phyloP scores from a whole-genome alignment of 1,140 invertebrate species.

The Drosophila obscura region DNA sequence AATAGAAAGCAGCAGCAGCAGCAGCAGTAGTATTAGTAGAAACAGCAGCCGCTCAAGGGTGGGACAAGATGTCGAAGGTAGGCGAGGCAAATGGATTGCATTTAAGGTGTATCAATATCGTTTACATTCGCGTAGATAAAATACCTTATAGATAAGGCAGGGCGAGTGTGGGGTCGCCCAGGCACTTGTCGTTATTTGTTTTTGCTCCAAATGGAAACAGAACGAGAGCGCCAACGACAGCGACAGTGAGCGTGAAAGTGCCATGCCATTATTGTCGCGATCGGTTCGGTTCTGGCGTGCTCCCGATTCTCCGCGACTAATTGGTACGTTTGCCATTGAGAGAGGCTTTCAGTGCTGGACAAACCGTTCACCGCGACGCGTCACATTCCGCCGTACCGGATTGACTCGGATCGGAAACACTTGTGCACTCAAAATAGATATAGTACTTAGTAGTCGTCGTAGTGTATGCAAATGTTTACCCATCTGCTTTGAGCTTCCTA shows the following conservation, averaged over 20 bases:
- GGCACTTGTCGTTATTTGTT: constrained; percentile 20
- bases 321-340: constrained; percentile 53
- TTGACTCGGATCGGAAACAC: constrained; percentile 23
- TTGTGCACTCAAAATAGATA: constrained; percentile 35
- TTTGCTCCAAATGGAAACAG: constrained; percentile 47
- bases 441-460: neutral
- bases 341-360: constrained; percentile 42
- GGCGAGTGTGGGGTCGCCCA: constrained; percentile 1
- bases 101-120: constrained; percentile 47
- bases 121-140: constrained; percentile 29
- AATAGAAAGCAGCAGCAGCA: no score
- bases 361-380: constrained; percentile 44
- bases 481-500: constrained; percentile 5
- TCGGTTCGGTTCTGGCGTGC: constrained; percentile 27
- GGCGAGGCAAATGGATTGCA: constrained; percentile 29
- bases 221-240: no score
- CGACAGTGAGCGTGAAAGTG: constrained; percentile 62
- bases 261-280: constrained; percentile 57
- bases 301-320: constrained; percentile 57
- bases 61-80: constrained; percentile 75
- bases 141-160: constrained; percentile 24
- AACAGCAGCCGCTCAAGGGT: constrained; percentile 20
- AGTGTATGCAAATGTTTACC: constrained; percentile 36
- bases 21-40: neutral
- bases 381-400: constrained; percentile 29